Conservation (phyloP, 2,113 vertebrate genomes). For the Octodon degus region DNA sequence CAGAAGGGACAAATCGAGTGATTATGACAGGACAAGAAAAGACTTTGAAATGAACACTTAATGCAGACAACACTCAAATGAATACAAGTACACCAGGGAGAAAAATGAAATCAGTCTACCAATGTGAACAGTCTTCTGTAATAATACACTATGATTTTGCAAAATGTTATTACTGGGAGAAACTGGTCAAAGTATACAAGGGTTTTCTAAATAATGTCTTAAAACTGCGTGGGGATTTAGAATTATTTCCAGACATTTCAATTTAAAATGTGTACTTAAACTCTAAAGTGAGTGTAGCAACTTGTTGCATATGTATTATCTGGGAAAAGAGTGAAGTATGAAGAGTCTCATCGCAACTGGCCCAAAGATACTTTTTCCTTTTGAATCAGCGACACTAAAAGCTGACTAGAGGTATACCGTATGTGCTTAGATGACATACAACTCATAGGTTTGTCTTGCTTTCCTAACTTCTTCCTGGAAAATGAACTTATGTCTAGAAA, state of each 20-base stretch:
- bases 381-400: not conserved
- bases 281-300: not conserved
- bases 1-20: not conserved
- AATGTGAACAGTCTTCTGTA: not conserved
- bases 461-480: constrained; percentile 10
- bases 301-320: not conserved
- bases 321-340: constrained; percentile 12
- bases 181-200: not conserved
- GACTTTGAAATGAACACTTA: not conserved
- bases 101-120: not conserved
- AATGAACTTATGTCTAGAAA: constrained; percentile 2
- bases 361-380: constrained; percentile 21
- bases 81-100: constrained; percentile 3
- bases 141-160: not conserved
- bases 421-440: not conserved
- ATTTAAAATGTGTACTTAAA: constrained; percentile 20
- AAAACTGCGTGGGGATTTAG: not conserved
- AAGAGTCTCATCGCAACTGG: not conserved
- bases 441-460: not conserved
- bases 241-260: constrained; percentile 7
- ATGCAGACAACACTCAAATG: not conserved
- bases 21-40: not conserved
- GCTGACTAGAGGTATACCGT: not conserved
- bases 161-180: not conserved
- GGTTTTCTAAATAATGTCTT: not conserved